Percentiles rank a stretch among this genome's conserved stretches.
phyloP scores from a whole-genome alignment of 2,888 invertebrate genomes.

The Leptinotarsa tumamoca region DNA sequence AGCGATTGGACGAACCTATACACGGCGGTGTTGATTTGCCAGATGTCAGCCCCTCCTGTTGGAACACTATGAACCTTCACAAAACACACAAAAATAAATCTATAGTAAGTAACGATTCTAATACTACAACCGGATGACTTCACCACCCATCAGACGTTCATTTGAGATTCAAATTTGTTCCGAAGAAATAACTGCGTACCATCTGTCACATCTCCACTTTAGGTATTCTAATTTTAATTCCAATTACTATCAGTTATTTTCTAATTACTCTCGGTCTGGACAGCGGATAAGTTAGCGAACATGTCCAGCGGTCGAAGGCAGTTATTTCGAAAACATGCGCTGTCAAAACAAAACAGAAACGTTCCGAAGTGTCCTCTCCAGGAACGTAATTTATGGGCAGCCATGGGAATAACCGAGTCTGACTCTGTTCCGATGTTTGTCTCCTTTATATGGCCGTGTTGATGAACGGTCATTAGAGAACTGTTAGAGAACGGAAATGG shows the following conservation, averaged over 20 bases:
- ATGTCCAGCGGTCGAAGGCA: background rate
- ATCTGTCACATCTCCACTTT: slow-evolving; percentile 28
- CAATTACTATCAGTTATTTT: slow-evolving; percentile 40
- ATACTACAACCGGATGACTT: background rate
- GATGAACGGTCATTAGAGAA: slow-evolving; percentile 15
- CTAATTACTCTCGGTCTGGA: slow-evolving; percentile 30
- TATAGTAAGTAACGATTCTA: background rate
- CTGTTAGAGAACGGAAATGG: slow-evolving; percentile 4
- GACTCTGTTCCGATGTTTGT: slow-evolving; percentile 37
- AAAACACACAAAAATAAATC: too few relatives aligned
- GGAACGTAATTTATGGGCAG: slow-evolving; percentile 20
- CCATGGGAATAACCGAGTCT: slow-evolving; percentile 34
- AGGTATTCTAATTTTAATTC: slow-evolving; percentile 39
- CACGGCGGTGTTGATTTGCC: too few relatives aligned
- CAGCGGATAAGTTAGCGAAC: slow-evolving; percentile 5
- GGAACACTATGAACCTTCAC: too few relatives aligned
- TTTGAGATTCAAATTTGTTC: background rate
- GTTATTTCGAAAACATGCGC: slow-evolving; percentile 28
- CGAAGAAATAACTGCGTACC: slow-evolving; percentile 28
- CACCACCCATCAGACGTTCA: background rate
- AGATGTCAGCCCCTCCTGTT: too few relatives aligned
- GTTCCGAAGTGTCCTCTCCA: slow-evolving; percentile 27
- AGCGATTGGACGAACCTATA: too few relatives aligned
- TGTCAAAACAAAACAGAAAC: slow-evolving; percentile 35
- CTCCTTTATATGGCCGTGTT: slow-evolving; percentile 33